Conservation (phyloP, 2,888 invertebrate species). For the Cheilosia pagana region DNA sequence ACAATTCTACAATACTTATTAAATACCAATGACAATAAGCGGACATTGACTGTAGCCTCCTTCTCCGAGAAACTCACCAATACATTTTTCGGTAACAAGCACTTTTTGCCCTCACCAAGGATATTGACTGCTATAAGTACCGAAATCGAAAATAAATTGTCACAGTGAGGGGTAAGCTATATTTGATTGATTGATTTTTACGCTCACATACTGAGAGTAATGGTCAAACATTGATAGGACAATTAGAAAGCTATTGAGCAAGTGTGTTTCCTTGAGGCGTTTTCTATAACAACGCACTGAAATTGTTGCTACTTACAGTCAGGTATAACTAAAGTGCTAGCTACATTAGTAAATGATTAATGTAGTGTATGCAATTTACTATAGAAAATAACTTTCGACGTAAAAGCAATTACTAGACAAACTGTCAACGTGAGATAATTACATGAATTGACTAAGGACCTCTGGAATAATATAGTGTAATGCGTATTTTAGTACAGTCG, state of each 20-base stretch:
- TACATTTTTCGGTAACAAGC: background rate
- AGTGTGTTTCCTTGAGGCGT: background rate
- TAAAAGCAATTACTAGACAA: background rate
- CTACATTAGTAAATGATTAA: background rate
- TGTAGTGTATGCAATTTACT: background rate
- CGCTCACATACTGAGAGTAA: background rate
- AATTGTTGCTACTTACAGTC: background rate
- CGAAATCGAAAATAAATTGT: slow-evolving; percentile 19
- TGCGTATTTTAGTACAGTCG: too few relatives aligned
- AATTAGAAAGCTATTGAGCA: background rate
- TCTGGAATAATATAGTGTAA: background rate
- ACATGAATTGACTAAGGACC: background rate
- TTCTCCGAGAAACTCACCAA: background rate
- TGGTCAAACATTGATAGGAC: background rate
- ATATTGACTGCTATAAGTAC: background rate
- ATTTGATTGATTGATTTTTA: slow-evolving; percentile 19
- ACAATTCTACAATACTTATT: background rate
- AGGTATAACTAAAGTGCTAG: background rate
- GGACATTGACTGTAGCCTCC: background rate
- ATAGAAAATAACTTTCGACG: background rate
- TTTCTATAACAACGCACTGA: background rate
- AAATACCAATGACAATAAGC: background rate
- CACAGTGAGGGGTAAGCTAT: background rate
- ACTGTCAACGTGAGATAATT: background rate
- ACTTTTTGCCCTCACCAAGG: background rate